Evolutionary conservation across 1,140 invertebrate genomes (phyloP).

Genomic region (Diuraphis noxia): DNA sequence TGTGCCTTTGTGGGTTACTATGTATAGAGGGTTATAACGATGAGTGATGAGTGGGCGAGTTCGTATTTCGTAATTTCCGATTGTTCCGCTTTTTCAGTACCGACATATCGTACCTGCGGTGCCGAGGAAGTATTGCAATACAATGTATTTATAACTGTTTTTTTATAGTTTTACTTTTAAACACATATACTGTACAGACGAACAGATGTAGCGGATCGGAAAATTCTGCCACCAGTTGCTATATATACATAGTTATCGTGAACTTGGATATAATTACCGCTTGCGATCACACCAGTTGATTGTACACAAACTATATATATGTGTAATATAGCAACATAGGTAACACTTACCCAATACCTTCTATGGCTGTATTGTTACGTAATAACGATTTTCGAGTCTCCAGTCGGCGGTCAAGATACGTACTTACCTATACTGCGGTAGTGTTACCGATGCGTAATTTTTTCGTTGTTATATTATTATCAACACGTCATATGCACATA

Average conservation of each 20-base stretch:
- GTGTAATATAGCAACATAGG: not conserved
- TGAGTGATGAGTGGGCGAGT: not conserved
- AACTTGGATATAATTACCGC: not conserved
- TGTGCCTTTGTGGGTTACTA: not conserved
- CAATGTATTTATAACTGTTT: not conserved
- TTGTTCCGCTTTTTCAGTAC: not conserved
- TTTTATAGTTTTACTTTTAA: not conserved
- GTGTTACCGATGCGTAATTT: not conserved
- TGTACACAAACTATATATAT: not conserved
- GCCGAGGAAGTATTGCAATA: not conserved
- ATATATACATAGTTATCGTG: not conserved
- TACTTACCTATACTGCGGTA: too few species aligned
- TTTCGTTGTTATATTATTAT: not conserved
- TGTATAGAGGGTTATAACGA: not conserved
- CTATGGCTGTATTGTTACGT: not conserved
- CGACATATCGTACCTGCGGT: not conserved
- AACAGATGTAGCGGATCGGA: not conserved
- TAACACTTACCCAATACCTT: not conserved
- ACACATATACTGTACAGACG: not conserved
- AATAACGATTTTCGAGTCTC: constrained; percentile 10
- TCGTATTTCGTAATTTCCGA: not conserved
- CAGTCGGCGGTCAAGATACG: not conserved
- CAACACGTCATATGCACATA: not conserved
- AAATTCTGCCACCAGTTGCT: not conserved
- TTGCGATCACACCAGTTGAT: too few species aligned